Percentiles rank a stretch among this genome's conserved stretches.
Evolutionary conservation across 2,888 invertebrate species (phyloP).

Genomic region (Aproaerema taeniolella): DNA sequence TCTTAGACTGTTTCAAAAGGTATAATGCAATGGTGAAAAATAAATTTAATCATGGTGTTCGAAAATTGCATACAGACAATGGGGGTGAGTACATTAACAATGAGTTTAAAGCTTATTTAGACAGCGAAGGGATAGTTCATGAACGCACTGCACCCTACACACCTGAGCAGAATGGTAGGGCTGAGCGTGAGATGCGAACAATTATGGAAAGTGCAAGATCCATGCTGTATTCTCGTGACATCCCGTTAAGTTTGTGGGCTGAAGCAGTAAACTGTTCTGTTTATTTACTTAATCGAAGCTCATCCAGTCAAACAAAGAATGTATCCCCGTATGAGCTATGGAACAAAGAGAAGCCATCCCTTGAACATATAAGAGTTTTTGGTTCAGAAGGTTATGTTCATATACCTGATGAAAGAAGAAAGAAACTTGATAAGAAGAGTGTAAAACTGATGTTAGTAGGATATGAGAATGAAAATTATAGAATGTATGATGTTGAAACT

Average conservation of each 20-base stretch:
- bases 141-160: conserved; percentile 16
- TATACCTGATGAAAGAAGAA: conserved; percentile 20
- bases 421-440: conserved; percentile 17
- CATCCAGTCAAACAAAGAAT: conserved; percentile 18
- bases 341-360: conserved; percentile 17
- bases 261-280: conserved; percentile 21
- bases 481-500: conserved; percentile 14
- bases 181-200: conserved; percentile 23
- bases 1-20: conserved; percentile 23
- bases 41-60: neutral
- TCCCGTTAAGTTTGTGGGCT: conserved; percentile 20
- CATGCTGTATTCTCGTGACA: conserved; percentile 13
- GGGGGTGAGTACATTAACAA: conserved; percentile 20
- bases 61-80: conserved; percentile 14
- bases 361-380: conserved; percentile 23
- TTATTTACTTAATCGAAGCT: conserved; percentile 21
- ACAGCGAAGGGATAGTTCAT: conserved; percentile 17
- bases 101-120: conserved; percentile 14
- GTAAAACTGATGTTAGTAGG: conserved; percentile 16
- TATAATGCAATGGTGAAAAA: neutral
- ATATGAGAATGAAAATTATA: conserved; percentile 16
- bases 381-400: conserved; percentile 20
- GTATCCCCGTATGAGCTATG: conserved; percentile 28
- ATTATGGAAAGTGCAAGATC: conserved; percentile 21
- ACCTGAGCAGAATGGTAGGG: conserved; percentile 28